Conservation (phyloP, 2,113 vertebrate species). For the Chaetodon auriga region DNA sequence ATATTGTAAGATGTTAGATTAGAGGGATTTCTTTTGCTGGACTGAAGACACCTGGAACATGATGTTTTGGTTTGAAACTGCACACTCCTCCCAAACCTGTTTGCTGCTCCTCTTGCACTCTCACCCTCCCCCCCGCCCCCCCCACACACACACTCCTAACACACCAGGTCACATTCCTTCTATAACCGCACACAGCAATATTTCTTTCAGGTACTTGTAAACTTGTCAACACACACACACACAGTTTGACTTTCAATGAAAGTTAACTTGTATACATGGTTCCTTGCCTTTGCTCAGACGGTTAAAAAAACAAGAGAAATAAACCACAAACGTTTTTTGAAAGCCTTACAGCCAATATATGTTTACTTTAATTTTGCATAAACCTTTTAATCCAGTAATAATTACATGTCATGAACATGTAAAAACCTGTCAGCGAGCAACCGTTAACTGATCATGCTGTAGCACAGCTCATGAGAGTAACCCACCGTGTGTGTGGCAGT, state of each 20-base stretch:
- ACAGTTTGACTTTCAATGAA: background rate
- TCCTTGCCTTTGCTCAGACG: background rate
- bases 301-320: conserved; percentile 1
- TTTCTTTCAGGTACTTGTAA: conserved; percentile 5
- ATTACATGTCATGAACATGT: conserved; percentile 18
- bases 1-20: background rate
- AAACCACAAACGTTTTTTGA: background rate
- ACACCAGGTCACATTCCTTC: conserved; percentile 40
- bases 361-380: background rate
- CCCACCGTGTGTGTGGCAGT: conserved; percentile 95
- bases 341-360: too few species aligned
- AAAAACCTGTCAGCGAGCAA: background rate
- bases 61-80: conserved; percentile 24
- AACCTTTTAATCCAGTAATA: background rate
- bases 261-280: background rate
- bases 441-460: background rate
- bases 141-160: background rate
- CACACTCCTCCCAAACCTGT: background rate
- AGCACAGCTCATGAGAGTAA: conserved; percentile 8
- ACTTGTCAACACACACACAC: background rate
- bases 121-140: background rate
- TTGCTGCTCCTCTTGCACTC: background rate
- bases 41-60: background rate
- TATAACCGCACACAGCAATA: conserved; percentile 8
- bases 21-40: too few species aligned